Evolutionary conservation across 2,113 vertebrate genomes (phyloP).

Genomic region (Athene noctua): DNA sequence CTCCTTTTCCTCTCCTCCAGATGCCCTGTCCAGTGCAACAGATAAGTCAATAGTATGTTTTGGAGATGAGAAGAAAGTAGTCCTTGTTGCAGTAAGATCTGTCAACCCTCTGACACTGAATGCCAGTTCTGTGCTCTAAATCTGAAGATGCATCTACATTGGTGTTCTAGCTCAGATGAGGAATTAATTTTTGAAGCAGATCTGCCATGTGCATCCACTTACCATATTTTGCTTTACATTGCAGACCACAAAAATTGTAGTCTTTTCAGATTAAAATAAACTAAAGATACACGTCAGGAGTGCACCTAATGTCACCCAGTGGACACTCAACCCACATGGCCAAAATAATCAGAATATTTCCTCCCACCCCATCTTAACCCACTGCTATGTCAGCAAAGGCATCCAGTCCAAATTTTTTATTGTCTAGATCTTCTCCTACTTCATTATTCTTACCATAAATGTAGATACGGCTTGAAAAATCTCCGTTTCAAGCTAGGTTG

Average conservation of each 20-base stretch:
- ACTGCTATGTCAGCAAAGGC: not conserved
- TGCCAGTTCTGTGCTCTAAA: not conserved
- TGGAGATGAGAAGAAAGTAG: not conserved
- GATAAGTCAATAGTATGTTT: not conserved
- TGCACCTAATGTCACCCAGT: not conserved
- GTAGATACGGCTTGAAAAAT: not conserved
- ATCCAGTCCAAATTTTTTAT: not conserved
- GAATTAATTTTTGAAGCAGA: not conserved
- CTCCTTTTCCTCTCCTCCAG: not conserved
- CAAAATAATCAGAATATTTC: not conserved
- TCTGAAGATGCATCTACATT: not conserved
- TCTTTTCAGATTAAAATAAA: not conserved
- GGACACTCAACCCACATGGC: not conserved
- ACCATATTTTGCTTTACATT: not conserved
- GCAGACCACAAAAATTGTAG: accelerated
- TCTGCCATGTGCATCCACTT: not conserved
- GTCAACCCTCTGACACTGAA: not conserved
- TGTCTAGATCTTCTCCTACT: not conserved
- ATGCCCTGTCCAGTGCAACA: not conserved
- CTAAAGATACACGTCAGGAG: not conserved
- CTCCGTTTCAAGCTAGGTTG: not conserved
- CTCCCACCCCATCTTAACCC: not conserved
- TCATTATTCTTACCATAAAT: not conserved
- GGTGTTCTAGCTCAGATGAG: not conserved
- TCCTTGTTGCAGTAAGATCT: not conserved